Evolutionary conservation across 2,113 vertebrate genomes (phyloP), one percentile per base, ranked within the genome.

Genomic region (Zapornia atra): DNA sequence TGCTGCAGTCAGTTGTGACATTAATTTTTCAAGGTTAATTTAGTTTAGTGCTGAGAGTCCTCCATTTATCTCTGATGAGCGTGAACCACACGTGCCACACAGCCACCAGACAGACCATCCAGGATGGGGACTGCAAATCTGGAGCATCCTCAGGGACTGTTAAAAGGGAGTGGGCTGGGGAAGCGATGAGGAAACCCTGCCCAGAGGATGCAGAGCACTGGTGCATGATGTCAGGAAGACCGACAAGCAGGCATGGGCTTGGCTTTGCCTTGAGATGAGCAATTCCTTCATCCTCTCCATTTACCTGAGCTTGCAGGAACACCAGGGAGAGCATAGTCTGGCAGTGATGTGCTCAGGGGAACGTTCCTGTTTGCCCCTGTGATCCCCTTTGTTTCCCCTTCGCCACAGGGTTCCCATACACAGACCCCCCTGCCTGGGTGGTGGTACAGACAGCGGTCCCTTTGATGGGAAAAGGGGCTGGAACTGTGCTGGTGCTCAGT

Each of bases 11-110:
- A 82, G 46, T 53, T 95, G 71, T 95, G 93, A 94, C 86, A 96
- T 77, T 54, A 82, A 77, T 87, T 91, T 95, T 91, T 88, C 92
- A 94, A 96, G 94, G 94, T 96, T 96, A 96, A 94, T 97, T 97
- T 95, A 57, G 75, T 60, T 94, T 9, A 72, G 73, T 48, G 24
- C 40, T 21, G 44, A 51, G 66, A 86, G 50, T 56, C 34, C 73
- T 78, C 73, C 29, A 5, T 60, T 51, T 65, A 31, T 51, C 44
- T 72, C 73, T 2, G 4, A 28, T 17, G 79, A 80, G 50, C 15
- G 40, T 40, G 80, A 90, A 8, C 12, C 1, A 2, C 36, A 8
- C 4, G 1, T 1, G 4, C 19, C 6, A 1, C 12, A 13, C 38
- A 59, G 44, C 31, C 83, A 34, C 11, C 31, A 17, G 16, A 46